A percentile compares a stretch with the other conserved stretches of the same genome.
These are phyloP conservation scores for Therioaphis trifolii DNA, from an alignment of 2,888 invertebrate genomes.

Conservation along the genomic window DNA sequence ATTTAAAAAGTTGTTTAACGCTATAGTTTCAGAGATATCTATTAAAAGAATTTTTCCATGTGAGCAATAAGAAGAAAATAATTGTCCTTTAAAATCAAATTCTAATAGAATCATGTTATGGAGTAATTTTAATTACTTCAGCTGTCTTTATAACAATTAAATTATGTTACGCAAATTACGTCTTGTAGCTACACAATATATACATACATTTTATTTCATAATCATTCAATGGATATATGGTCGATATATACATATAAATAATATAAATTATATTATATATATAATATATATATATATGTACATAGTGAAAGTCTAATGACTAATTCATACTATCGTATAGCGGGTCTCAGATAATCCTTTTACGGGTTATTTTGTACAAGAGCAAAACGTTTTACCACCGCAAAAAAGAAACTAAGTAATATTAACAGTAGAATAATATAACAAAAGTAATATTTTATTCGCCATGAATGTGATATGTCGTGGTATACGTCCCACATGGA, in stretches of 20 bases:
- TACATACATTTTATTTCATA: constrained; percentile 18
- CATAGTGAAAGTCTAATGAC: constrained; percentile 33
- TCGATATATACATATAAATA: no score
- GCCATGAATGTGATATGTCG: neutral
- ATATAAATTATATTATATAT: no score
- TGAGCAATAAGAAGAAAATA: neutral
- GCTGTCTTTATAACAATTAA: no score
- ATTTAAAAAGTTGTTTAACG: no score
- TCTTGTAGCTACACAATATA: constrained; percentile 5
- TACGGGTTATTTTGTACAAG: neutral
- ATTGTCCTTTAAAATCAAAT: no score
- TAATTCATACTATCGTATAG: neutral
- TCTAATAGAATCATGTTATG: no score
- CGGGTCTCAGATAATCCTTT: neutral
- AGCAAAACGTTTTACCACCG: neutral
- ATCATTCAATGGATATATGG: constrained; percentile 11
- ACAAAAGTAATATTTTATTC: neutral
- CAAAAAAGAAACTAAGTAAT: neutral
- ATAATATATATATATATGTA: neutral
- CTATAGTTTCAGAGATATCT: neutral
- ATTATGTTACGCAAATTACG: neutral
- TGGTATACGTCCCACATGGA: neutral
- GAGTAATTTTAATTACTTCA: no score
- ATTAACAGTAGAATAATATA: neutral
- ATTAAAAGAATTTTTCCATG: neutral